Evolutionary conservation across 2,888 invertebrate genomes (phyloP), one percentile per base, ranked within the genome.

Genomic region (Suillia variegata): DNA sequence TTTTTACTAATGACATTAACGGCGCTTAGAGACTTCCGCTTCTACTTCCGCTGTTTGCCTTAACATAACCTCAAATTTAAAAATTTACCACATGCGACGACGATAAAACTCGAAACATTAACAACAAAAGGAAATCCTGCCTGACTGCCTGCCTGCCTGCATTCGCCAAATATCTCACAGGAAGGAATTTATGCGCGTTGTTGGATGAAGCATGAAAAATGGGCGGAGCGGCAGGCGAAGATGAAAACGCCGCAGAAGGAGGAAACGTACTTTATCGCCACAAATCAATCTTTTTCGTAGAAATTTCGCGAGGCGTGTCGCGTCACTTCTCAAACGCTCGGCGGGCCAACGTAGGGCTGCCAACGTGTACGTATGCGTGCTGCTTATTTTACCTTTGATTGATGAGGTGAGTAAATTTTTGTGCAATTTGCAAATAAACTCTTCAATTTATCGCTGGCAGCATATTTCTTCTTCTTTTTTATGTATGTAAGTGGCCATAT

Each of bases 51-150:
- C n/a, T n/a, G n/a, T n/a, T n/a, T n/a, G n/a, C 26, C 26, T 26
- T 26, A 26, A 26, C 26, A 26, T 26, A 26, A 26, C 26, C 26
- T 26, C 26, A 38, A 31, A 38, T 38, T 38, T 38, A n/a, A 38
- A 38, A 38, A 38, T 22, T 49, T 13, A 10, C 5, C 13, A 17
- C 38, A 42, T 51, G 38, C 56, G 33, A 21, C 56, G 33, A 21
- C 51, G 56, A 56, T 50, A 50, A 50, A 56, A 56, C 50, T 38
- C 45, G n/a, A 38, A 57, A 57, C 51, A 50, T 51, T 51, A 51
- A 21, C 56, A 42, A 51, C 56, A 45, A 26, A 56, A 51, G 56
- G 56, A 50, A 50, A 26, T 56, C 51, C 56, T 21, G 34, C 24
- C 15, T 33, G 42, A 21, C 2, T 17, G 6, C 31, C 15, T 6